These are phyloP conservation scores for Meta bourneti DNA, from an alignment of 2,888 invertebrate genomes.

Conservation along the genomic window DNA sequence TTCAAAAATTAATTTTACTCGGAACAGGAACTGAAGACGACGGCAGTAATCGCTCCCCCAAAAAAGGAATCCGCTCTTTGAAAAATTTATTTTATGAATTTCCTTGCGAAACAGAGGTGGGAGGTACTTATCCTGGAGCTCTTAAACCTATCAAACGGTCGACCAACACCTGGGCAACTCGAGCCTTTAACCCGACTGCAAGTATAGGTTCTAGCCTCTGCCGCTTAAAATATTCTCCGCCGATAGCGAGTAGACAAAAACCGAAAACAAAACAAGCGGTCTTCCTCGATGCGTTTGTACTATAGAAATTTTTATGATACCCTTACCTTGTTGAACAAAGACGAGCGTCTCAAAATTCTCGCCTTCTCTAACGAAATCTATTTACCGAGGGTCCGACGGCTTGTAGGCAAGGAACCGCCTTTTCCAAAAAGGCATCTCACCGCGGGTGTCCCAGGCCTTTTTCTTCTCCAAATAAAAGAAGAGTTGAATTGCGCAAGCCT, in stretches of 20 bases:
- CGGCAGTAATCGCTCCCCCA: not conserved
- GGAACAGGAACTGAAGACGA: not conserved
- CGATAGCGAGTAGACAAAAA: not conserved
- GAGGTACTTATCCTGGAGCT: not conserved
- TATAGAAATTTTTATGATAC: conserved; percentile 41
- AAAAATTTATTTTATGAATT: not conserved
- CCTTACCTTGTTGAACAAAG: conserved; percentile 30
- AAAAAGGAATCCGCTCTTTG: not conserved
- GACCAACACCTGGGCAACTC: not conserved
- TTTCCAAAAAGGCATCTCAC: conserved; percentile 28
- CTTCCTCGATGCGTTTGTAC: conserved; percentile 42
- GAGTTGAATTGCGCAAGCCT: conserved; percentile 18
- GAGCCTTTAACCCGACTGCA: conserved; percentile 24
- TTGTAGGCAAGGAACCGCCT: conserved; percentile 38
- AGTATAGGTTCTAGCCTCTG: conserved; percentile 16
- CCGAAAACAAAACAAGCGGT: conserved; percentile 2
- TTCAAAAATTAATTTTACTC: not conserved
- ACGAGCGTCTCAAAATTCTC: conserved; percentile 50
- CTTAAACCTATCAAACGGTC: conserved; percentile 1
- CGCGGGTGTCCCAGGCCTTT: conserved; percentile 21
- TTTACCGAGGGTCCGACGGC: conserved; percentile 51
- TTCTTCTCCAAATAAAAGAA: not conserved
- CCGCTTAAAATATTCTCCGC: conserved; percentile 18
- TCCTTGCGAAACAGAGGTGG: not conserved
- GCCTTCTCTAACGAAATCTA: conserved; percentile 56